Percentiles rank a stretch among this genome's conserved stretches.
These are phyloP conservation scores for Heterodera carotae DNA, from an alignment of 1,140 invertebrate species.

Conservation along the genomic window DNA sequence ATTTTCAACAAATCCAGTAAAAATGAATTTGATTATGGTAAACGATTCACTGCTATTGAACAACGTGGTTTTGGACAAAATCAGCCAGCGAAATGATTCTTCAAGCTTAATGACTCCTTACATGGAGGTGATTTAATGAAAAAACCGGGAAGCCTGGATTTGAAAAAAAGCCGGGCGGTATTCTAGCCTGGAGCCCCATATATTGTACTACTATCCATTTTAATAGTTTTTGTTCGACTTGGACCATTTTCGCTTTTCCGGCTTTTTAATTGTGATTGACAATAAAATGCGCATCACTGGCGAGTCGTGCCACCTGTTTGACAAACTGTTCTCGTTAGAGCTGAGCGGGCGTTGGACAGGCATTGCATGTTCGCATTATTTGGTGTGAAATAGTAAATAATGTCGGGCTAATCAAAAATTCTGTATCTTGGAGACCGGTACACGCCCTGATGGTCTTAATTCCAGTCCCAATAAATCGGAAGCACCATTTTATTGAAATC, in stretches of 20 bases:
- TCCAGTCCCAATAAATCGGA: too few relatives aligned
- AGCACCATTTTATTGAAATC: too few relatives aligned
- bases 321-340: neutral
- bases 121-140: neutral
- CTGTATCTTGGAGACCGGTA: too few relatives aligned
- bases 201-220: neutral
- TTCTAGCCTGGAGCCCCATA: too few relatives aligned
- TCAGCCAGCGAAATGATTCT: neutral
- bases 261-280: neutral
- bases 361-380: conserved; percentile 4
- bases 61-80: neutral
- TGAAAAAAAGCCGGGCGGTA: too few relatives aligned
- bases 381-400: neutral
- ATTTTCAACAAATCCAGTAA: too few relatives aligned
- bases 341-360: neutral
- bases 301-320: conserved; percentile 8
- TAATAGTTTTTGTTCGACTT: conserved; percentile 1
- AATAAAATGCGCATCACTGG: conserved; percentile 7
- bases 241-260: neutral
- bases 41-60: conserved; percentile 4
- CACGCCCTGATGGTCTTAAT: too few relatives aligned
- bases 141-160: neutral
- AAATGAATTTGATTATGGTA: neutral
- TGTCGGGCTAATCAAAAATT: too few relatives aligned
- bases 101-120: neutral